Base-by-base conservation (phyloP, 2,888 invertebrate genomes). In the Hydriomena furcata region DNA sequence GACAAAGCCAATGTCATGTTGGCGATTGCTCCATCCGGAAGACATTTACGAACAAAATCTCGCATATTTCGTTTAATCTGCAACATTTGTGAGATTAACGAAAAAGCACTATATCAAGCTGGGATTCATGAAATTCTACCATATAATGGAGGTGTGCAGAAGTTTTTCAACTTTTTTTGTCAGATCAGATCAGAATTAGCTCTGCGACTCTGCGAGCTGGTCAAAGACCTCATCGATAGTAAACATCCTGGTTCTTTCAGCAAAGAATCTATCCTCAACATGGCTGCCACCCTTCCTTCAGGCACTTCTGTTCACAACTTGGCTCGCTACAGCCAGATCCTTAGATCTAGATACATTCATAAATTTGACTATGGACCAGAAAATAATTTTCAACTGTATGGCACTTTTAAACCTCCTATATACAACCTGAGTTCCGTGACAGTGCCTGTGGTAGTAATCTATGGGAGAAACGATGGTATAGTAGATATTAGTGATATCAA, bases 11-110 rank as follows among this genome's bases (percentile, higher is more conserved):
- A 89, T 4, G 71, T 92, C 0, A 85, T 93, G 75, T 91, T 93
- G 52, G 91, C 91, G 0, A 61, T 95, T 41, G 94, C 94, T 0
- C 95, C 95, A 0, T 92, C 95, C 0, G 42, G 79, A 0, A 75
- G 84, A 6, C 77, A 91, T 76, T 66, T 85, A 43, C 64, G 91
- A 65, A 67, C 93, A 61, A 79, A 80, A 55, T 75, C 81, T 0
- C 5, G 60, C 1, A n/a, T 58, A 0, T 74, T 71, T 21, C 68
- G 71, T 37, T n/a, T 47, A 0, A 0, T 78, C 0, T 44, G 60
- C 0, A 41, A 55, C 8, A 38, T 52, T 0, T 48, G 70, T 1
- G 52, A 52, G 10, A 46, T 21, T 0, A 28, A 71, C 4, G 73
- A 76, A 43, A 36, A 57, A 20, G 7, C 55, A 0, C 43, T 85